phyloP scores from a whole-genome alignment of 1,140 invertebrate species.

The Alviniconcha marisindica region DNA sequence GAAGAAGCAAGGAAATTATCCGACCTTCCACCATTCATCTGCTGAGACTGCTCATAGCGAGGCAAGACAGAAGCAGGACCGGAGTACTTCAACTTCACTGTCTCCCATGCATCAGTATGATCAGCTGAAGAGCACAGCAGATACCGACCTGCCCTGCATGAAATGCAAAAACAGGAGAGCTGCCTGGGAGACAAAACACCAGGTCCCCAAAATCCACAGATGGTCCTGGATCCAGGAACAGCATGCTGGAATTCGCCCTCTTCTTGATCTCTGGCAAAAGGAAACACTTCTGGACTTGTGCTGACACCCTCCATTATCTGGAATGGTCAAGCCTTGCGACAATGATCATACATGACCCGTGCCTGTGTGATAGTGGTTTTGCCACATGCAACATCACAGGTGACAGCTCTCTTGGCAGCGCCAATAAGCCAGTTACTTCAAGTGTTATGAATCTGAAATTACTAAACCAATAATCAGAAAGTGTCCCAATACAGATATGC shows the following conservation, averaged over 20 bases:
- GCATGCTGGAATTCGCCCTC: background rate
- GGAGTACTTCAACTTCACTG: no score
- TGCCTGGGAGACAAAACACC: background rate
- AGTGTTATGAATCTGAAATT: no score
- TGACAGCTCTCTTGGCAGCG: background rate
- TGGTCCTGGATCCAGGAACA: background rate
- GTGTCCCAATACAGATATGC: no score
- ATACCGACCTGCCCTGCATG: background rate
- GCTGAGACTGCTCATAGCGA: no score
- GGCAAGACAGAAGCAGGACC: no score
- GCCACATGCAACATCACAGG: background rate
- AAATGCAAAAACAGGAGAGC: background rate
- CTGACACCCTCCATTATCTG: background rate
- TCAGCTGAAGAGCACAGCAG: background rate
- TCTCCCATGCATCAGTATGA: no score
- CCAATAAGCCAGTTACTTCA: no score
- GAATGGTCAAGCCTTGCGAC: no score
- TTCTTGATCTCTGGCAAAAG: background rate
- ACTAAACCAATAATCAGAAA: no score
- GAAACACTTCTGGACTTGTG: background rate
- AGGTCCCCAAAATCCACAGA: background rate
- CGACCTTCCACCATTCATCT: no score
- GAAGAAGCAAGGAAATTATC: no score
- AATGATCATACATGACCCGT: background rate
- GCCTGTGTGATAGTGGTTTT: background rate